Evolutionary conservation across 2,797 vertebrate species (phyloP), one percentile per base, ranked within the genome.

Genomic region (Rousettus madagascariensis): DNA sequence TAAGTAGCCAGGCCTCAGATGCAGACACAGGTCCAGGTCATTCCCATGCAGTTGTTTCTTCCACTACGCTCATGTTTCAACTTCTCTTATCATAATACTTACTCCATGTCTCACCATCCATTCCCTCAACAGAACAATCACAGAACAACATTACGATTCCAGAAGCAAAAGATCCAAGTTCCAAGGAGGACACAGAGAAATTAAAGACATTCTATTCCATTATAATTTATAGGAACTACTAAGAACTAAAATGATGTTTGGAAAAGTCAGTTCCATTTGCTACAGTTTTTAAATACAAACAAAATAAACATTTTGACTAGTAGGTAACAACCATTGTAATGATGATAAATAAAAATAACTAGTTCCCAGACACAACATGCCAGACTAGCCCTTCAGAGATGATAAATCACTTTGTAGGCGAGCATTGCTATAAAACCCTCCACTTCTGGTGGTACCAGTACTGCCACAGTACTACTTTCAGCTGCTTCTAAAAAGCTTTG

Each of bases 311-410:
- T 16, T 77, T 85, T 94, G 38, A n/a, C 33, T 78, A 75, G 22
- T 68, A 51, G 46, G 30, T 65, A 24, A 46, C 41, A 96, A 75
- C 41, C 28, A 13, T 0, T 36, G 11, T 41, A 91, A 86, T 75
- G 46, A 65, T 26, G 68, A 86, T 71, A 93, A 95, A 55, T 91
- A 82, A 86, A 88, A 69, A 63, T 72, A 83, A 79, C 38, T 69
- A 69, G 65, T 53, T 57, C 36, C 26, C n/a, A 51, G 26, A 46
- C 38, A 86, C 68, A 89, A 59, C 16, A 0, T 38, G n/a, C 63
- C 61, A 72, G 51, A 8, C n/a, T 17, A 38, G 65, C 26, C 80
- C 24, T 63, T 20, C 28, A 69, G 46, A 63, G 84, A 79, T 17
- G 28, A 57, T 9, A 72, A 63, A 16, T 78, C 82, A 82, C 33